A percentile compares a stretch with the other conserved stretches of the same genome.
Conservation (phyloP, 2,113 vertebrate species). For the Equus przewalskii region DNA sequence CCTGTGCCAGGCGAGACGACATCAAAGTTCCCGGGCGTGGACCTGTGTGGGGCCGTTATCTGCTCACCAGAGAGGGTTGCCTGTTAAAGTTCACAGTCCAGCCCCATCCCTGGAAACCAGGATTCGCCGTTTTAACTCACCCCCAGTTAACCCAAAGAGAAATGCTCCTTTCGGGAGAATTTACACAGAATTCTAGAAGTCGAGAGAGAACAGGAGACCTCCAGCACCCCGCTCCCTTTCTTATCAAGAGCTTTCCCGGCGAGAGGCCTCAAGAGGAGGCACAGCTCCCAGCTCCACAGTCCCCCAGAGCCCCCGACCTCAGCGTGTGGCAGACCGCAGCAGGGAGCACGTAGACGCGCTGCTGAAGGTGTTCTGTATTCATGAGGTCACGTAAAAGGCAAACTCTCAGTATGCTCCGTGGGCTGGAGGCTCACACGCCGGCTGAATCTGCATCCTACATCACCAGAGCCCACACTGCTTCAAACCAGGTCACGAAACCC, state of each 20-base stretch:
- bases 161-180: background rate
- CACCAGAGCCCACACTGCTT: background rate
- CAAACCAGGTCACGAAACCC: background rate
- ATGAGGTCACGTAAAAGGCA: background rate
- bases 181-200: too few relatives aligned
- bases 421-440: too few relatives aligned
- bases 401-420: fast-evolving
- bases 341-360: too few relatives aligned
- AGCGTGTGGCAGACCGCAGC: too few relatives aligned
- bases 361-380: too few relatives aligned
- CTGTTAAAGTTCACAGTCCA: too few relatives aligned
- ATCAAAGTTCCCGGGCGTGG: fast-evolving
- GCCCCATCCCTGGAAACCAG: background rate
- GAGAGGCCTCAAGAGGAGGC: background rate
- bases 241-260: background rate
- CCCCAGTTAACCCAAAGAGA: background rate
- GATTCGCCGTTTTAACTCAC: background rate
- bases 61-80: background rate
- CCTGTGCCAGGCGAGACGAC: background rate
- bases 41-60: fast-evolving
- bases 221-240: background rate
- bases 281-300: fast-evolving
- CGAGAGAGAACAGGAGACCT: background rate
- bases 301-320: too few relatives aligned
- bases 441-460: fast-evolving